Base-by-base conservation (phyloP, 2,888 invertebrate genomes). In the Tenthredo livida region DNA sequence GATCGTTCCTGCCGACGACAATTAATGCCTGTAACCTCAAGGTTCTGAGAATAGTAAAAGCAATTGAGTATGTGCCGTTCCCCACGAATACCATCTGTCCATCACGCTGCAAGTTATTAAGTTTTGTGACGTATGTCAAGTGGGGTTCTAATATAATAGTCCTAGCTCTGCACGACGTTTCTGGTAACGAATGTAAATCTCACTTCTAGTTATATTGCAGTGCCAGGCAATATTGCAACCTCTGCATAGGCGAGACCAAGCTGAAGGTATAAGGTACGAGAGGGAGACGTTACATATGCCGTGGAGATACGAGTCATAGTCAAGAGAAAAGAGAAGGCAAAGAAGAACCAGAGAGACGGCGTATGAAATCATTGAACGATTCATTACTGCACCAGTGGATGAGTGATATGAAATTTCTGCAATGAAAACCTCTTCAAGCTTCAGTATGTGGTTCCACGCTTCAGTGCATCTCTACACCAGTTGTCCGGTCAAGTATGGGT, bases 181-280 rank as follows among this genome's bases (percentile, higher is more conserved):
- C 77, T 77, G 77, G 54, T 77, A 77, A 77, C 50, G 77, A 77
- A 77, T 77, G 77, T 54, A 77, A 77, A 77, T 77, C 77, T 77
- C 17, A 25, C 72, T n/a, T 77, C 17, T 54, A 29, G 47, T 50
- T 77, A 50, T 54, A 54, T 33, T 77, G 77, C 47, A 77, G 3
- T 54, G 50, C 73, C 73, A 77, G 29, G 77, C 77, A 33, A 77
- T 77, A 77, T 77, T 50, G 77, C 77, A 77, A 54, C 29, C 77
- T 50, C 33, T 29, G 77, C 25, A 17, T 21, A 29, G 17, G 54
- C 29, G 54, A 77, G 50, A 77, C 77, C 50, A n/a, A 29, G 25
- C n/a, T 73, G 25, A 43, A 73, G 40, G 40, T 73, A 67, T 67
- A 33, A 43, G 37, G 40, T 15, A 17, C 37, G n/a, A 37, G 33